Evolutionary conservation across 1,140 invertebrate species (phyloP).

Genomic region (Brachionus paranguensis): DNA sequence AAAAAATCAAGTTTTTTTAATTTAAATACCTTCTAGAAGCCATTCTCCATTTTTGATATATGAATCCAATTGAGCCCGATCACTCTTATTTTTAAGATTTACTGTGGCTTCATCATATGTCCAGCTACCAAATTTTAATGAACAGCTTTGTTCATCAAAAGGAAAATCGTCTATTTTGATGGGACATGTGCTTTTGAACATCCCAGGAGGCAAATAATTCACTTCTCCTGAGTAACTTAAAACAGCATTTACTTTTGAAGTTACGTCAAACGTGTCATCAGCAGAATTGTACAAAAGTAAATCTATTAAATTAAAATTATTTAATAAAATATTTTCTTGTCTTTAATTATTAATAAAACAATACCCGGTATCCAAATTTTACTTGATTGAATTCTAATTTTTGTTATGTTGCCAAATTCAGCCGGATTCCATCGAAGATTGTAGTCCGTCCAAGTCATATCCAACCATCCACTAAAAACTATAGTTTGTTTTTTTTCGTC

Average conservation of each 20-base stretch:
- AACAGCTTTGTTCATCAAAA: conserved; percentile 53
- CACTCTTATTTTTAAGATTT: conserved; percentile 48
- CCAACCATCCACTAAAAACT: conserved; percentile 22
- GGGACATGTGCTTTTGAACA: conserved; percentile 90
- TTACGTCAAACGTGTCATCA: conserved; percentile 51
- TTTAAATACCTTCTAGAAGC: conserved; percentile 43
- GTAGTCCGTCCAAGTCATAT: conserved; percentile 26
- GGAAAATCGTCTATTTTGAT: conserved; percentile 66
- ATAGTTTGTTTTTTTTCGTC: conserved; percentile 39
- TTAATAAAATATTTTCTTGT: background rate
- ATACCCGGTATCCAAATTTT: conserved; percentile 39
- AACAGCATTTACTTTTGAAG: conserved; percentile 50
- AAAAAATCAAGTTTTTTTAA: conserved; percentile 55
- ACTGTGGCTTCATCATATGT: conserved; percentile 54
- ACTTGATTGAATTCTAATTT: conserved; percentile 1
- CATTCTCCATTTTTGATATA: conserved; percentile 56
- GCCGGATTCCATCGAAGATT: conserved; percentile 31
- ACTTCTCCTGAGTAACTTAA: conserved; percentile 79
- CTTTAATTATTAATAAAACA: background rate
- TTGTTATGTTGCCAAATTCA: conserved; percentile 28
- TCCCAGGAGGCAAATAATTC: conserved; percentile 92
- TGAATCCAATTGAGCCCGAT: conserved; percentile 46
- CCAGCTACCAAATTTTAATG: conserved; percentile 55
- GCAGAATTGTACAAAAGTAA: conserved; percentile 84
- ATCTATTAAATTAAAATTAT: background rate